Evolutionary conservation across 1,140 invertebrate genomes (phyloP).

Genomic region (Bombyx mandarina): DNA sequence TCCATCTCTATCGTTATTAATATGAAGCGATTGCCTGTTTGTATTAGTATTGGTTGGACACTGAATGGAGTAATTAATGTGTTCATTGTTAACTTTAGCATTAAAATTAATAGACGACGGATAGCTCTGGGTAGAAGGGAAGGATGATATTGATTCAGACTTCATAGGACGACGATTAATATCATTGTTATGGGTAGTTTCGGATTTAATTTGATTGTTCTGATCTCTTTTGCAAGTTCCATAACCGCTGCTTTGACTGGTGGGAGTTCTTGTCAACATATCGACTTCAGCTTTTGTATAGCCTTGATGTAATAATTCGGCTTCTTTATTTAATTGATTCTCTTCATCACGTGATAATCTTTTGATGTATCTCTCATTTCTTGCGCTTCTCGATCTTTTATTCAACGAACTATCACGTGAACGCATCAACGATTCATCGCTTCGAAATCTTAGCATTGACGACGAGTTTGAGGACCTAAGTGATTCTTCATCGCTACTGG

Average conservation of each 20-base stretch:
- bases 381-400: slow-evolving; percentile 73
- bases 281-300: slow-evolving; percentile 67
- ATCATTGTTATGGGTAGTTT: slow-evolving; percentile 39
- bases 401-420: slow-evolving; percentile 71
- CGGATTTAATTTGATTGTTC: slow-evolving; percentile 38
- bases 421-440: slow-evolving; percentile 76
- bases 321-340: slow-evolving; percentile 73
- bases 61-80: slow-evolving; percentile 67
- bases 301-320: slow-evolving; percentile 64
- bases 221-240: slow-evolving; percentile 63
- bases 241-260: slow-evolving; percentile 64
- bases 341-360: slow-evolving; percentile 80
- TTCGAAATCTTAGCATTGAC: slow-evolving; percentile 75
- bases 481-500: slow-evolving; percentile 82
- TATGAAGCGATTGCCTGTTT: slow-evolving; percentile 40
- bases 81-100: slow-evolving; percentile 69
- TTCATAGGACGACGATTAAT: slow-evolving; percentile 45
- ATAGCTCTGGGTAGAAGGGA: slow-evolving; percentile 66
- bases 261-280: slow-evolving; percentile 62
- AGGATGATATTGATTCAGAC: slow-evolving; percentile 66
- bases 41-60: slow-evolving; percentile 50
- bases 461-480: slow-evolving; percentile 75
- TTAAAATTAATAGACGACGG: slow-evolving; percentile 69
- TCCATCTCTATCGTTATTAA: slow-evolving; percentile 49
- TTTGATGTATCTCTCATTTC: slow-evolving; percentile 85